These are phyloP conservation scores for Lasioglossum zephyrum DNA, from an alignment of 2,888 invertebrate genomes.

Conservation along the genomic window DNA sequence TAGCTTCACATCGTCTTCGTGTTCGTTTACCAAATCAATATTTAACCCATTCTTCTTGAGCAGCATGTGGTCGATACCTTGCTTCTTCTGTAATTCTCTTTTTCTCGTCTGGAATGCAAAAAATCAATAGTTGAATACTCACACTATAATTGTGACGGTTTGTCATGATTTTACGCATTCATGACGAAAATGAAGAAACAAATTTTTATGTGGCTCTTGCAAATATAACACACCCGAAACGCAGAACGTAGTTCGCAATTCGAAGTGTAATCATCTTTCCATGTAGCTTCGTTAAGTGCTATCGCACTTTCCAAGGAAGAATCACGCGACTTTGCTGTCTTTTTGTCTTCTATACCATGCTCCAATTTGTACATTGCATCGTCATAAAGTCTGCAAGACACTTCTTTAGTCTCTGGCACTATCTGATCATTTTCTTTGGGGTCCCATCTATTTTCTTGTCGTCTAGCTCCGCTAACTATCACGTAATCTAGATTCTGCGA, in stretches of 20 bases:
- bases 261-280: conserved; percentile 97
- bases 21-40: conserved; percentile 92
- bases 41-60: conserved; percentile 91
- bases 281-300: conserved; percentile 91
- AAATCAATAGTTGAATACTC: conserved; percentile 1
- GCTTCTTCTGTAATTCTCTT: conserved; percentile 89
- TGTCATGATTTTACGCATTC: not conserved
- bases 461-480: conserved; percentile 96
- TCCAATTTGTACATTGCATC: conserved; percentile 99
- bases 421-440: conserved; percentile 97
- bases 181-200: too few species aligned
- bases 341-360: conserved; percentile 93
- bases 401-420: conserved; percentile 96
- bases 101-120: conserved; percentile 87
- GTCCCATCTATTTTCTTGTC: conserved; percentile 99
- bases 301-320: conserved; percentile 91
- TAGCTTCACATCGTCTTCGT: conserved; percentile 91
- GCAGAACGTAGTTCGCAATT: conserved; percentile 93
- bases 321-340: conserved; percentile 89
- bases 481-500: conserved; percentile 97
- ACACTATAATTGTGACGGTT: not conserved
- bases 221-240: conserved; percentile 89
- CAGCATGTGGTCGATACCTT: conserved; percentile 89
- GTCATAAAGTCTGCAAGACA: conserved; percentile 94
- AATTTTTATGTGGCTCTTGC: too few species aligned